Evolutionary conservation across 2,888 invertebrate species (phyloP), one percentile per base, ranked within the genome.

Genomic region (Meloe dianella): DNA sequence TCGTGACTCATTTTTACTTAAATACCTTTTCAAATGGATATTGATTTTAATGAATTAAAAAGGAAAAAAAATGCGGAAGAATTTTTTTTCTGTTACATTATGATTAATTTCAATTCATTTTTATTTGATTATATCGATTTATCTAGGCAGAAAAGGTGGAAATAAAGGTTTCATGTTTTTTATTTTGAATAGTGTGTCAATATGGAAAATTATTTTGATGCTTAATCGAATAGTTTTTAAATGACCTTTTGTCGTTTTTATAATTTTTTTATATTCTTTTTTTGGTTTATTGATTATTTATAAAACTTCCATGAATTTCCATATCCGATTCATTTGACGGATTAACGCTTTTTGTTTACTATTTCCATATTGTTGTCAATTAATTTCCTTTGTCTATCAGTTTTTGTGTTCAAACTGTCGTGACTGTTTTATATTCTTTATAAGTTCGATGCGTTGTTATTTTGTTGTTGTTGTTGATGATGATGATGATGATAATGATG

Each of bases 401-500:
- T 12, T 10, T 51, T 51, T 12, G 14, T 22, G 10, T 24, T 51
- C 7, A 24, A 22, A 51, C 10, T 51, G 51, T 51, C 22, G 51
- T 51, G 51, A 51, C 12, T 14, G 51, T 51, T 51, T 20, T 41
- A 41, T 32, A 32, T 6, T 41, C 17, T n/a, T 41, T 41, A 17
- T 41, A 51, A 12, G 12, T 24, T 24, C 10, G 24, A 47, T 47
- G 3, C 20, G 24, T 24, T 35, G 59, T 20, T 9, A n/a, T n/a
- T n/a, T n/a, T n/a, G n/a, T 47, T 47, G 8, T 58, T 58, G 30
- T 58, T 30, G 47, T 41, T 41, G 38, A 17, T 41, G 57, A 29
- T 57, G 57, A 27, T 58, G 58, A 29, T 29, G 17, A 27, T 35
- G 59, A 29, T 38, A 35, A 29, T 29, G 24, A 27, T 35, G 59